Conservation (phyloP, 2,888 invertebrate genomes). For the Malachius bipustulatus region DNA sequence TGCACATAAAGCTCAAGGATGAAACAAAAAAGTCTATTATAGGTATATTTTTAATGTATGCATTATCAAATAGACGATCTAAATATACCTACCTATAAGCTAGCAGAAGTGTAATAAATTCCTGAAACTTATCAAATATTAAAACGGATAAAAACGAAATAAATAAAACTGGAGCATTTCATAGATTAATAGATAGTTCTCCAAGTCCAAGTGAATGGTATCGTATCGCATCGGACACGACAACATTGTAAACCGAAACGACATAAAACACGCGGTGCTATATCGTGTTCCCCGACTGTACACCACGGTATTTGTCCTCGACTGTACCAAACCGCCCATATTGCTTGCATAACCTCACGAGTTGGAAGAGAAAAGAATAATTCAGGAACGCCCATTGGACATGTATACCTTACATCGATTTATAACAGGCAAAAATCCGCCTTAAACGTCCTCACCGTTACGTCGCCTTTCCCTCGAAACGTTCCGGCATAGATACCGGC, state of each 20-base stretch:
- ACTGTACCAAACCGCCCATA: conserved; percentile 39
- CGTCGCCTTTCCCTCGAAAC: conserved; percentile 23
- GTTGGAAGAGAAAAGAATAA: conserved; percentile 40
- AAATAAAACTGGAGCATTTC: too few species aligned
- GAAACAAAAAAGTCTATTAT: too few species aligned
- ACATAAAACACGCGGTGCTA: background rate
- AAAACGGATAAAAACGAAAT: too few species aligned
- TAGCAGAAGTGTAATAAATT: too few species aligned
- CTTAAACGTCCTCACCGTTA: conserved; percentile 27
- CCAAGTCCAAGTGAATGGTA: too few species aligned
- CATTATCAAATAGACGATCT: too few species aligned
- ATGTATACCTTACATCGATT: conserved; percentile 38
- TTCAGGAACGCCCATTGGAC: conserved; percentile 40
- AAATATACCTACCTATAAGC: too few species aligned
- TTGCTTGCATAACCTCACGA: conserved; percentile 41
- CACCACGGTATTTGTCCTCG: conserved; percentile 19
- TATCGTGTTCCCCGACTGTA: background rate
- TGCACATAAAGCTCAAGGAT: too few species aligned
- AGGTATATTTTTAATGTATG: too few species aligned
- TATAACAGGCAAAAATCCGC: conserved; percentile 36
- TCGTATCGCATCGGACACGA: too few species aligned
- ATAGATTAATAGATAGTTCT: too few species aligned
- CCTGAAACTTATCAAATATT: too few species aligned
- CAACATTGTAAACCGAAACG: background rate
- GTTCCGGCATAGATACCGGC: conserved; percentile 17